A percentile compares a stretch with the other conserved stretches of the same genome.
phyloP scores from a whole-genome alignment of 2,113 vertebrate species.

The Leucopsar rothschildi region DNA sequence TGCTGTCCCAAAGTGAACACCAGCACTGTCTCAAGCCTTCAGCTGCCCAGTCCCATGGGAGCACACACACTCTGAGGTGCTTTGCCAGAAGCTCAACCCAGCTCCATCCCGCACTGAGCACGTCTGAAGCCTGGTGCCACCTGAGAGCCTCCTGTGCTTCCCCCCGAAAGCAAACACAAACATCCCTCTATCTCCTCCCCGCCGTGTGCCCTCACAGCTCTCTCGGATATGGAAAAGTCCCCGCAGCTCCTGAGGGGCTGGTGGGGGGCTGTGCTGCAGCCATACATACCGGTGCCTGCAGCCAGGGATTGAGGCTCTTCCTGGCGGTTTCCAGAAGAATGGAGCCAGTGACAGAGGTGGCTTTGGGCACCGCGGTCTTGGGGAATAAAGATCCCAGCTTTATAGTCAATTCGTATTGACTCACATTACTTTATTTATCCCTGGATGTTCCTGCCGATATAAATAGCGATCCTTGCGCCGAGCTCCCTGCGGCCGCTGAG shows the following conservation, averaged over 20 bases:
- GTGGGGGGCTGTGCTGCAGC: not conserved
- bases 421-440: constrained; percentile 48
- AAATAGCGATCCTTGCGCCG: not conserved
- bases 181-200: not conserved
- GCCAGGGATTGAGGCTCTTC: not conserved
- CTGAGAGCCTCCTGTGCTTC: not conserved
- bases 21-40: not conserved
- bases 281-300: fast-evolving
- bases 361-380: not conserved
- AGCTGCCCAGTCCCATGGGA: not conserved
- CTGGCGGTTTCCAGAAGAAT: not conserved
- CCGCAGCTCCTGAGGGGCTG: fast-evolving
- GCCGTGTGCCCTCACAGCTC: fast-evolving
- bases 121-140: not conserved
- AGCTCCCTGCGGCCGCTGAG: not conserved
- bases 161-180: fast-evolving
- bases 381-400: not conserved
- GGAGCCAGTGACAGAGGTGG: not conserved
- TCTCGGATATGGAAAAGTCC: fast-evolving
- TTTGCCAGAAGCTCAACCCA: not conserved
- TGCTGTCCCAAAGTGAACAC: not conserved
- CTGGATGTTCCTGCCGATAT: constrained; percentile 35
- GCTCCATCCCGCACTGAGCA: fast-evolving
- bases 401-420: constrained; percentile 10
- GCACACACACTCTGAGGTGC: fast-evolving